phyloP scores from a whole-genome alignment of 53 echinoderm and acorn worm genomes.

The Hippasteria phrygiana region DNA sequence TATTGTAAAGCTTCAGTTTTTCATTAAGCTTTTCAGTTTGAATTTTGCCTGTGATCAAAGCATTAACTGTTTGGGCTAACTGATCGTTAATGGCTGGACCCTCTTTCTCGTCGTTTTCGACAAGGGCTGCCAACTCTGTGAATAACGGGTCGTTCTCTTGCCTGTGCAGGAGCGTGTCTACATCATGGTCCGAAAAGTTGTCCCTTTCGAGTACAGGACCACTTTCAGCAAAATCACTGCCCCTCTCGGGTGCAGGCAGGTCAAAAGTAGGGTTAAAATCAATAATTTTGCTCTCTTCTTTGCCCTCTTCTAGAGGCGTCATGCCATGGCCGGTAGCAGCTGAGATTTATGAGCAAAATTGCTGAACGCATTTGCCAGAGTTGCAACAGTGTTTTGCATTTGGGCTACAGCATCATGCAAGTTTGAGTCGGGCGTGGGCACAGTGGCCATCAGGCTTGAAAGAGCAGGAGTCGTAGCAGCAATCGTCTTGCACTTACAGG shows the following conservation, averaged over 20 bases:
- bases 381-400: background rate
- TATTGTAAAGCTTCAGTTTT: background rate
- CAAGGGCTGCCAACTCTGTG: conserved; percentile 2
- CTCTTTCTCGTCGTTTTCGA: conserved; percentile 14
- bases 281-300: background rate
- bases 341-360: background rate
- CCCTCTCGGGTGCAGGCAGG: background rate
- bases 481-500: background rate
- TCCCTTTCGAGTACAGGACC: background rate
- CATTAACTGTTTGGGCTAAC: background rate
- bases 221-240: background rate
- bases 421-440: background rate
- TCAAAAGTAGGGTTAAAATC: background rate
- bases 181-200: background rate
- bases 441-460: background rate
- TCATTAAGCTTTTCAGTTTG: background rate
- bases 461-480: background rate
- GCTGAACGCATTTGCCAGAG: background rate
- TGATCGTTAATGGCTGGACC: conserved; percentile 11
- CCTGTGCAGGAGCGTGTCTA: background rate
- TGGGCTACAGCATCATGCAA: background rate
- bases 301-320: background rate
- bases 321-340: background rate
- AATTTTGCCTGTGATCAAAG: conserved; percentile 23
- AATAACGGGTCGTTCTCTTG: background rate